Conservation (phyloP, 1,140 invertebrate species). For the Kradibia gibbosae region DNA sequence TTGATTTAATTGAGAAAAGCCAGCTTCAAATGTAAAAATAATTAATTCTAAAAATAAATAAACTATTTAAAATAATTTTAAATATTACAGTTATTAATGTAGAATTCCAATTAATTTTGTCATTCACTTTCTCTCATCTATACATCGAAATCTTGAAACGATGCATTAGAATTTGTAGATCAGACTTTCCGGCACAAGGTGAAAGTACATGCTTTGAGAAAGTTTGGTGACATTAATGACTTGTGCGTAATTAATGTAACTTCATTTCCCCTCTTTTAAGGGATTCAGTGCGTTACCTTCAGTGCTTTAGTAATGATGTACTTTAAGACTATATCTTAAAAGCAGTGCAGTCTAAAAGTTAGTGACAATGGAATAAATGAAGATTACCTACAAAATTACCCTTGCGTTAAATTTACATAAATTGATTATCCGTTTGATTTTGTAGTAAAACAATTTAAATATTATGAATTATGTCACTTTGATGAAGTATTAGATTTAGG, state of each 20-base stretch:
- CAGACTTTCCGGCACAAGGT: not conserved
- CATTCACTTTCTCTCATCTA: not conserved
- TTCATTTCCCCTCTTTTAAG: not conserved
- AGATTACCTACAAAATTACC: not conserved
- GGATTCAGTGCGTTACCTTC: not conserved
- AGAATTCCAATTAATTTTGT: not conserved
- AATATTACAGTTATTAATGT: not conserved
- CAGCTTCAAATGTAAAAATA: too few relatives aligned
- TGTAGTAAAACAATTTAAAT: too few relatives aligned
- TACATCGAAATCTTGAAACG: not conserved
- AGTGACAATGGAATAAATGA: not conserved
- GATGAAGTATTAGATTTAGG: too few relatives aligned
- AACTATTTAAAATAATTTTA: not conserved
- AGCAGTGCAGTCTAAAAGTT: not conserved
- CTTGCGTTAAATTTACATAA: not conserved
- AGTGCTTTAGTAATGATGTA: not conserved
- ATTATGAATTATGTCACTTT: too few relatives aligned
- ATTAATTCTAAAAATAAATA: too few relatives aligned
- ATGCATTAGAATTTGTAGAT: constrained; percentile 20
- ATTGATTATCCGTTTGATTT: too few relatives aligned
- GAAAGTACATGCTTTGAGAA: constrained; percentile 29
- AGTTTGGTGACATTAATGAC: constrained; percentile 38
- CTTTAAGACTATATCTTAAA: not conserved
- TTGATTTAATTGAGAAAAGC: too few relatives aligned
- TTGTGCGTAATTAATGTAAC: constrained; percentile 28